Evolutionary conservation across 2,113 vertebrate genomes (phyloP).

Genomic region (Peromyscus maniculatus): DNA sequence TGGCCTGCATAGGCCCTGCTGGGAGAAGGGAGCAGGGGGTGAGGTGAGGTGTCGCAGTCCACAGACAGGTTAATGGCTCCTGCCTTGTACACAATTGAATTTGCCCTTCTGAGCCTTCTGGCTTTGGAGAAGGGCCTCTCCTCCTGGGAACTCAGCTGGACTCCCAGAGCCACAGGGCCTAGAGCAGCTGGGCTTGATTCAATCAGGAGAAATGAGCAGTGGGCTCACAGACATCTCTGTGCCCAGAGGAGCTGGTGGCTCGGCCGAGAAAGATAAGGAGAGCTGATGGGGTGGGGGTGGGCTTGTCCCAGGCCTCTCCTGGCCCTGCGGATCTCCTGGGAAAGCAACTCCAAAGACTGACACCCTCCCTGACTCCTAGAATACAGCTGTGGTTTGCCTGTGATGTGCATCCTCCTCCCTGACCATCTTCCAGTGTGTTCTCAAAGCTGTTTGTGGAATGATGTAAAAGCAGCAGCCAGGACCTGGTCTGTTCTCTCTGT

Average conservation of each 20-base stretch:
- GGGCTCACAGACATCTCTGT: not conserved
- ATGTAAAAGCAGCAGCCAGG: constrained; percentile 16
- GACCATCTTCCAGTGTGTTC: not conserved
- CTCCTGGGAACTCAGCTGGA: constrained; percentile 46
- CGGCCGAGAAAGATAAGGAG: not conserved
- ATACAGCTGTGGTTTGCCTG: not conserved
- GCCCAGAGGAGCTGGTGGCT: not conserved
- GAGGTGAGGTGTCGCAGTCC: constrained; percentile 24
- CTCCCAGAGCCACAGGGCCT: constrained; percentile 53
- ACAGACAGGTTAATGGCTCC: constrained; percentile 88
- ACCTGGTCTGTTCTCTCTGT: not conserved
- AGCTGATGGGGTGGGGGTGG: not conserved
- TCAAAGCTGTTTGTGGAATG: not conserved
- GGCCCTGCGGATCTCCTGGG: not conserved
- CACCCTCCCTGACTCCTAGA: not conserved
- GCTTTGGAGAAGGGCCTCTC: constrained; percentile 70
- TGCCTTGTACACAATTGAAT: constrained; percentile 81
- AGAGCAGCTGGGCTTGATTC: constrained; percentile 60
- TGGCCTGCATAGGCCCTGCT: constrained; percentile 16
- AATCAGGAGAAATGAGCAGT: constrained; percentile 61
- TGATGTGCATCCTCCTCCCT: not conserved
- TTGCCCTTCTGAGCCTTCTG: constrained; percentile 76
- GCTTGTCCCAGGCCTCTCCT: too few relatives aligned
- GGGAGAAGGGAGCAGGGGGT: not conserved
- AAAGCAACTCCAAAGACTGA: not conserved